Percentiles rank a stretch among this genome's conserved stretches.
Conservation (phyloP, 2,888 invertebrate species). For the Rhopalosiphum nymphaeae region DNA sequence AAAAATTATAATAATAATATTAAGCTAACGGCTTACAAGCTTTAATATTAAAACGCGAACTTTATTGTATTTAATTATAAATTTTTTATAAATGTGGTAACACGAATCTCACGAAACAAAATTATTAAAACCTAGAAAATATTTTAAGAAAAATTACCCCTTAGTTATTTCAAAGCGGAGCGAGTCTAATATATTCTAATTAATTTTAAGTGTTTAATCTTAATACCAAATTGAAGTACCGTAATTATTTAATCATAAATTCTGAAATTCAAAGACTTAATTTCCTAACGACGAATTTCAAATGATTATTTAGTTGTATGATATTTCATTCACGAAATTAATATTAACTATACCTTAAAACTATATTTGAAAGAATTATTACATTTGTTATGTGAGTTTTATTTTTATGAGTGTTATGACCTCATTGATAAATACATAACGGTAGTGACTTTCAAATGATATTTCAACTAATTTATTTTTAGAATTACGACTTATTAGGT, state of each 20-base stretch:
- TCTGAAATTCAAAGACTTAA: not conserved
- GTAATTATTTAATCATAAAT: slow-evolving; percentile 23
- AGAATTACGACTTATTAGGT: not conserved
- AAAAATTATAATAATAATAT: not conserved
- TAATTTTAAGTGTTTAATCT: not conserved
- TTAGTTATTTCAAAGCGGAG: not conserved
- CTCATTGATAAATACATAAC: not conserved
- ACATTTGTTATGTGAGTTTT: slow-evolving; percentile 6
- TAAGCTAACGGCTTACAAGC: not conserved
- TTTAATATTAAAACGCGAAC: not conserved
- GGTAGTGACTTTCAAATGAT: not conserved
- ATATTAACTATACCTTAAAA: not conserved
- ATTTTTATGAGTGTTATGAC: slow-evolving; percentile 9
- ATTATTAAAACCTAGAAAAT: not conserved
- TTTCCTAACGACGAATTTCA: not conserved
- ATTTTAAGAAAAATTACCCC: not conserved
- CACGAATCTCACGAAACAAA: not conserved
- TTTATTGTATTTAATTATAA: not conserved
- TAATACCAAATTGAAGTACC: slow-evolving; percentile 21
- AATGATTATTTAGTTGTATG: not conserved
- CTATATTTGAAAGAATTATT: not conserved
- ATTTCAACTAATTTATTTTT: slow-evolving; percentile 3
- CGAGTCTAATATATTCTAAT: not conserved
- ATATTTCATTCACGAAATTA: not conserved
- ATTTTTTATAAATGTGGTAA: not conserved